These are phyloP conservation scores for Oxyruncus cristatus DNA, from an alignment of 2,113 vertebrate genomes.

Conservation along the genomic window DNA sequence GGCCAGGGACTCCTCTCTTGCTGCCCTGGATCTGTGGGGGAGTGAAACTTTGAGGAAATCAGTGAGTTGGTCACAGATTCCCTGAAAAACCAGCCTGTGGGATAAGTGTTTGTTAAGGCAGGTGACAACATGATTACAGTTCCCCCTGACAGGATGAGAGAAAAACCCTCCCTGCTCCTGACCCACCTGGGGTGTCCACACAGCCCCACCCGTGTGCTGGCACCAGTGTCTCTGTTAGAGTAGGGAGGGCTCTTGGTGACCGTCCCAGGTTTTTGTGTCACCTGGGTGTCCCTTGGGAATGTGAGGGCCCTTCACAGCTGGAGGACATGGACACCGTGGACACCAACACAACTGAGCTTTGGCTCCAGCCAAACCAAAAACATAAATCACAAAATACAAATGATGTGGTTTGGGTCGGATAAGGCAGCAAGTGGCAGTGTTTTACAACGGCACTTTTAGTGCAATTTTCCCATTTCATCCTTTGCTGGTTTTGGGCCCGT, in stretches of 20 bases:
- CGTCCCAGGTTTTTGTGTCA: neutral
- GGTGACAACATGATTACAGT: neutral
- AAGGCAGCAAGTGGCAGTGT: neutral
- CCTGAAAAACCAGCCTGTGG: neutral
- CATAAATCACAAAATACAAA: neutral
- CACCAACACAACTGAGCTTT: neutral
- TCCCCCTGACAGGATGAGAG: accelerated
- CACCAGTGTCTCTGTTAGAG: neutral
- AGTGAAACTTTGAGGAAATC: constrained; percentile 56
- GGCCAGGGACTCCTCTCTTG: constrained; percentile 57
- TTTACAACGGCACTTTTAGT: neutral
- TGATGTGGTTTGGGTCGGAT: neutral
- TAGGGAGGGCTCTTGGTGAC: neutral
- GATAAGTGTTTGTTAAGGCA: neutral
- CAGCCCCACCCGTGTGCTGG: accelerated
- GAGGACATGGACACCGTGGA: neutral
- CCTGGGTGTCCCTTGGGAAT: neutral
- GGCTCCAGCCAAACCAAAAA: neutral
- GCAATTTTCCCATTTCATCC: neutral
- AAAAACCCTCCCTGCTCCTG: neutral
- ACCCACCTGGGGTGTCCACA: neutral
- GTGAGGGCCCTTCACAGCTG: neutral
- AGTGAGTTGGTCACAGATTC: neutral
- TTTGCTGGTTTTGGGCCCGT: neutral
- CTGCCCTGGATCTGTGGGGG: constrained; percentile 60